Conservation (phyloP, 2,888 invertebrate genomes). For the Amphipoea oculea region DNA sequence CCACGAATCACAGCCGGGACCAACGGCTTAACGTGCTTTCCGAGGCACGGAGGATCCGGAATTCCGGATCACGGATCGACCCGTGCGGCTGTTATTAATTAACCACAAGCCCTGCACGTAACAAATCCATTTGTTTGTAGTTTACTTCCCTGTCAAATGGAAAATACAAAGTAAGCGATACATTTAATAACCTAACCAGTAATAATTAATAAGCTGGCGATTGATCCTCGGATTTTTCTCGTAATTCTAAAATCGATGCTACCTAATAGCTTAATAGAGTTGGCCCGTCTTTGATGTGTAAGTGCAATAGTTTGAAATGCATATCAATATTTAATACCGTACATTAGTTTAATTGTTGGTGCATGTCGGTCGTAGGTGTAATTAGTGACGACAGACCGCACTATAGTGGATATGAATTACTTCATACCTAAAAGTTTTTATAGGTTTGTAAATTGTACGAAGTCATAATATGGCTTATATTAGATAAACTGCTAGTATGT, state of each 20-base stretch:
- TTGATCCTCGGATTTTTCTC: neutral
- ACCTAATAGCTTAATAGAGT: neutral
- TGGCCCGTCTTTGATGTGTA: neutral
- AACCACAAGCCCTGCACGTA: too few relatives aligned
- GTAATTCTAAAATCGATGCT: constrained; percentile 25
- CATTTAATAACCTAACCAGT: neutral
- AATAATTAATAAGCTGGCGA: neutral
- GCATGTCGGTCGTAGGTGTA: neutral
- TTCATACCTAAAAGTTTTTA: too few relatives aligned
- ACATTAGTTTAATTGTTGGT: neutral
- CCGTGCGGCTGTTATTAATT: too few relatives aligned
- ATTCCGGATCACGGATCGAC: too few relatives aligned
- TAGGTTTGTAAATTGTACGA: neutral
- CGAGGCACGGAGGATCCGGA: too few relatives aligned
- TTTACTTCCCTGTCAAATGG: too few relatives aligned
- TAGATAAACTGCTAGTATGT: neutral
- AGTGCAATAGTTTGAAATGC: neutral
- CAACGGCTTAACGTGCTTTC: too few relatives aligned
- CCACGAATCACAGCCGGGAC: too few relatives aligned
- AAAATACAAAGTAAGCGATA: neutral
- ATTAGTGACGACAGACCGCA: neutral
- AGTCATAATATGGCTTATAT: neutral
- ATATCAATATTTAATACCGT: neutral
- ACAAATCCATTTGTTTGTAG: neutral
- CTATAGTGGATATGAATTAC: neutral